Evolutionary conservation across 2,113 vertebrate species (phyloP), one percentile per base, ranked within the genome.

Genomic region (Protomyctophum bolini): DNA sequence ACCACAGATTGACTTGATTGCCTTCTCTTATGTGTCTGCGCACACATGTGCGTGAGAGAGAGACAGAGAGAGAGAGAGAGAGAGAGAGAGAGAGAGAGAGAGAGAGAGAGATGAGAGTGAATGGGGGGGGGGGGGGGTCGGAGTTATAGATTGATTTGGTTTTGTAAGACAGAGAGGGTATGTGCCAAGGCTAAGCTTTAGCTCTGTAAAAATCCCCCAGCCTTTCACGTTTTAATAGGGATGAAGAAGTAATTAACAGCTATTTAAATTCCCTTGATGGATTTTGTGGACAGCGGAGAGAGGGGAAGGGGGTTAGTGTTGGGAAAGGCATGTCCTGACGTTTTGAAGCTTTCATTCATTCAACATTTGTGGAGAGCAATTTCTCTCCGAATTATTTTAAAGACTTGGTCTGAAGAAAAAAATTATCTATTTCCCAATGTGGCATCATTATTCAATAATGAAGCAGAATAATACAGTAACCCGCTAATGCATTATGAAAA

Each of bases 191-290:
- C 48, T 8, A 80, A 81, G 80, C 84, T 83, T 82, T 55, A 72
- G 70, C 75, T 83, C 79, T 74, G 78, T 78, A 54, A 81, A 86
- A 86, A 50, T 80, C 81, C 41, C 73, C 66, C 83, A 68, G 75
- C 73, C 57, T 46, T 70, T 52, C 67, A 83, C 83, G 79, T 81
- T 86, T 79, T 79, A 86, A 73, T 61, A 60, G 86, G 75, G 81
- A 87, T 61, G 45, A 73, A 80, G 80, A 89, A 88, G 89, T 91
- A 86, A 91, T 91, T 90, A 91, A 87, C 84, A 83, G 85, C 81
- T 86, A 85, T 82, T 90, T 89, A 87, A 90, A 89, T 77, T 86
- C 83, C 81, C 85, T 80, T 73, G 76, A 89, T 88, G 86, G 86
- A 71, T 83, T 90, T 87, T 77, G 61, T 65, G 57, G 86, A 82